Conservation (phyloP, 2,797 vertebrate genomes). For the Xyrichtys novacula region DNA sequence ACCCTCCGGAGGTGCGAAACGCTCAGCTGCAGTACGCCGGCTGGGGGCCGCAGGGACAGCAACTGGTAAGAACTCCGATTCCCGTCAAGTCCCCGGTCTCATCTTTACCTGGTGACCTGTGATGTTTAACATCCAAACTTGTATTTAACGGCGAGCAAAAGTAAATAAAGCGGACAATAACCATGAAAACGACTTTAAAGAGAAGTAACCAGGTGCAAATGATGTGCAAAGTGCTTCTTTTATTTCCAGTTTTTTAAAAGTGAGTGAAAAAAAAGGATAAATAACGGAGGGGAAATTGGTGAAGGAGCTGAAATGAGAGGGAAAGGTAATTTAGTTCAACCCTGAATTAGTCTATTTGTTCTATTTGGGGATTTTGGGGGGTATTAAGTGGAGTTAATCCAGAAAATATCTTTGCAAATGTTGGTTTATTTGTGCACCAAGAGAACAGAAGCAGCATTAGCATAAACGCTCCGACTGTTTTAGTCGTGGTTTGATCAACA, state of each 20-base stretch:
- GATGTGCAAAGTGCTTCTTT: slow-evolving; percentile 4
- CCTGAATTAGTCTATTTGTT: slow-evolving; percentile 4
- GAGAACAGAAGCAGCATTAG: background rate
- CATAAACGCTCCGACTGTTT: background rate
- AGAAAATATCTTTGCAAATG: background rate
- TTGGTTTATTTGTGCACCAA: background rate
- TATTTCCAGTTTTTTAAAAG: slow-evolving; percentile 1
- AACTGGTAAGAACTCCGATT: slow-evolving; percentile 89
- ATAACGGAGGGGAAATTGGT: slow-evolving; percentile 19
- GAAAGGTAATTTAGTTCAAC: slow-evolving; percentile 15
- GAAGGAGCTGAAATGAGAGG: slow-evolving; percentile 11
- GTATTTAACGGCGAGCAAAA: background rate
- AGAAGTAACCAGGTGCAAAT: background rate
- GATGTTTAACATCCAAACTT: background rate
- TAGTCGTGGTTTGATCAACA: background rate
- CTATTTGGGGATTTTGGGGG: background rate
- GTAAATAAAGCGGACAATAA: background rate
- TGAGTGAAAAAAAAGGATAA: slow-evolving; percentile 2
- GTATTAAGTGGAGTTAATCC: background rate
- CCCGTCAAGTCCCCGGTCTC: background rate
- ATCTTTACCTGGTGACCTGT: background rate
- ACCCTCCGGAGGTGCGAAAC: slow-evolving; percentile 95
- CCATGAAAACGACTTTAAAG: background rate
- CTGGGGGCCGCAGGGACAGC: slow-evolving; percentile 96
- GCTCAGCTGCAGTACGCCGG: slow-evolving; percentile 95